These are phyloP conservation scores for Choloepus hoffmanni DNA, from an alignment of 2,113 vertebrate species.

Conservation along the genomic window DNA sequence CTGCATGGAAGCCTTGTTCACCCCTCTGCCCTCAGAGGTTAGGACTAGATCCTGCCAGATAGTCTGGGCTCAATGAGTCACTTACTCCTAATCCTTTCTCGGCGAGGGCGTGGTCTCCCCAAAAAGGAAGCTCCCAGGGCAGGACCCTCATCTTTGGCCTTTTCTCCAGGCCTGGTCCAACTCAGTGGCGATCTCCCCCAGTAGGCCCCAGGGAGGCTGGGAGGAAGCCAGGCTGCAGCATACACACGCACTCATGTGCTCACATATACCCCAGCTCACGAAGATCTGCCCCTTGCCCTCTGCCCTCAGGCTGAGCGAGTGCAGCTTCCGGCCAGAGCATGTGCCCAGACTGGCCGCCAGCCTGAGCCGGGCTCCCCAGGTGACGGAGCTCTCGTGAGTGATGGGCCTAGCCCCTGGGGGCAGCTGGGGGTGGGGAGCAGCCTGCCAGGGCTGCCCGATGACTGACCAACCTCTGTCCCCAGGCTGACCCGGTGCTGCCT, in stretches of 20 bases:
- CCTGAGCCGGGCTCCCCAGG: constrained; percentile 81
- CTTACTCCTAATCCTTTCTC: background rate
- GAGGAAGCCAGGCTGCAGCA: background rate
- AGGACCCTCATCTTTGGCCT: background rate
- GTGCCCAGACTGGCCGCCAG: constrained; percentile 84
- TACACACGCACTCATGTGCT: background rate
- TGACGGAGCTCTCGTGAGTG: constrained; percentile 90
- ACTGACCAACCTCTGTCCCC: constrained; percentile 45
- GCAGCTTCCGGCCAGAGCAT: constrained; percentile 85
- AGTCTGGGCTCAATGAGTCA: background rate
- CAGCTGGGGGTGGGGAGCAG: background rate
- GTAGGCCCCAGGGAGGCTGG: background rate
- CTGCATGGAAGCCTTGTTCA: rapidly evolving
- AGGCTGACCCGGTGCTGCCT: constrained; percentile 84
- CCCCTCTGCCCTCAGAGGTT: background rate
- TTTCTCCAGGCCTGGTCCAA: background rate
- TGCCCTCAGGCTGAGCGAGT: constrained; percentile 87
- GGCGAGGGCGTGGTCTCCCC: too few relatives aligned
- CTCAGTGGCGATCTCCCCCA: background rate
- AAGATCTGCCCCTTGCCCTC: background rate
- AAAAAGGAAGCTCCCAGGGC: background rate
- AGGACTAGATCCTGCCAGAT: background rate
- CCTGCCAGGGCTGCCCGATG: background rate
- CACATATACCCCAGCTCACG: background rate
- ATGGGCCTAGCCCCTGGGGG: rapidly evolving